These are phyloP conservation scores for Brachionus sp. DNA, from an alignment of 1,140 invertebrate genomes.

Conservation along the genomic window DNA sequence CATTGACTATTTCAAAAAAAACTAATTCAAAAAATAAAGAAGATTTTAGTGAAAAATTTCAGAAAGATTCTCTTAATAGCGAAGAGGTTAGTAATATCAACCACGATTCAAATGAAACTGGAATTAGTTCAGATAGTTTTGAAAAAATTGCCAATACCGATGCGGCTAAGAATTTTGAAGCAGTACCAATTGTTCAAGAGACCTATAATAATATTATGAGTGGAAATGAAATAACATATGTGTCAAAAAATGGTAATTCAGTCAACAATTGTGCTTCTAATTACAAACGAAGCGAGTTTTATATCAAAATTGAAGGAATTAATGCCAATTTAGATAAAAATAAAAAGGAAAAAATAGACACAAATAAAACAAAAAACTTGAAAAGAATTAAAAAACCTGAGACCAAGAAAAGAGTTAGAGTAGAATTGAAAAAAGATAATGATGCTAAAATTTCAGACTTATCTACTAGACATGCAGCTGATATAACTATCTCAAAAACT, in stretches of 20 bases:
- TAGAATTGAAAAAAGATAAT: neutral
- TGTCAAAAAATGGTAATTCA: neutral
- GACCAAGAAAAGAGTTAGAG: neutral
- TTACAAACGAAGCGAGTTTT: conserved; percentile 26
- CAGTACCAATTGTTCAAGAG: neutral
- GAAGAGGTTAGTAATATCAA: neutral
- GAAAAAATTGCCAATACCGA: neutral
- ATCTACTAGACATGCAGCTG: neutral
- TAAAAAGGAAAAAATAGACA: neutral
- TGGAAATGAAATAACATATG: conserved; percentile 3
- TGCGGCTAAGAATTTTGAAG: neutral
- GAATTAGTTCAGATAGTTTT: neutral
- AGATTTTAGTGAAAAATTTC: neutral
- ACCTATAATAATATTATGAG: conserved; percentile 41
- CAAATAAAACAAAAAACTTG: neutral
- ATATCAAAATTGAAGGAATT: neutral
- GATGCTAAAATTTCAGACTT: neutral
- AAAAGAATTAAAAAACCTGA: conserved; percentile 16
- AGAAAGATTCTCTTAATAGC: neutral
- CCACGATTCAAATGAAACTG: neutral
- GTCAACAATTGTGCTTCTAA: neutral
- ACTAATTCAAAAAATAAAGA: neutral
- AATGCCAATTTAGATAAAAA: neutral
- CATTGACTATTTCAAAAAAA: conserved; percentile 1
- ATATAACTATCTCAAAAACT: neutral